phyloP scores from a whole-genome alignment of 2,113 vertebrate genomes.

The Origma solitaria region DNA sequence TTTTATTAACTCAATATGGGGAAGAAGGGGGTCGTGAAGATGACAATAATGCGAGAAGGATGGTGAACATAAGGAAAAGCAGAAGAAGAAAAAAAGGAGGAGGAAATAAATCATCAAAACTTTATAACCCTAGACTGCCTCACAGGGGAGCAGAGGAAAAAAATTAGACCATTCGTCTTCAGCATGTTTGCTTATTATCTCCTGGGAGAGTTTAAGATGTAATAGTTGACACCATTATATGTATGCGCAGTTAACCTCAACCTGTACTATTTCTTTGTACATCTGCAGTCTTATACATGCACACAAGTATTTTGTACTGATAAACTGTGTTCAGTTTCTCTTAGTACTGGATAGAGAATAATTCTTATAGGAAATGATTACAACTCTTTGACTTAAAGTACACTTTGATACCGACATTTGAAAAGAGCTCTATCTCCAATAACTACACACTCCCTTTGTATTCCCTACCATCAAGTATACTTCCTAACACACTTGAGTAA shows the following conservation, averaged over 20 bases:
- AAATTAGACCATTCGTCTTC: neutral
- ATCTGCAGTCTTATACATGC: neutral
- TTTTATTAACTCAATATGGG: neutral
- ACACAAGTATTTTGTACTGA: neutral
- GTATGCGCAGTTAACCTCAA: slow-evolving; percentile 17
- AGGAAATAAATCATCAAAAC: slow-evolving; percentile 43
- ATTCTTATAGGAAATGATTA: neutral
- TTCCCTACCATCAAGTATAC: neutral
- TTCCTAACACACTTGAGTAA: slow-evolving; percentile 6
- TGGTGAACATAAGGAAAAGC: neutral
- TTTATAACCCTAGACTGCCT: slow-evolving; percentile 8
- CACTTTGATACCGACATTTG: neutral
- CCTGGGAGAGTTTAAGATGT: slow-evolving; percentile 22
- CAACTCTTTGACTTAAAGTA: neutral
- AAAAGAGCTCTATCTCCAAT: neutral
- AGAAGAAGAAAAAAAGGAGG: neutral
- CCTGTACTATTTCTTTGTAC: neutral
- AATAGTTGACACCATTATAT: slow-evolving; percentile 19
- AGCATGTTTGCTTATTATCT: slow-evolving; percentile 31
- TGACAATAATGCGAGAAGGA: fast-evolving
- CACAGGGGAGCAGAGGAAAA: neutral
- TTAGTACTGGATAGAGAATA: neutral
- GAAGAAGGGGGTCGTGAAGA: neutral
- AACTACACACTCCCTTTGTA: neutral
- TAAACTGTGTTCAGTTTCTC: neutral